phyloP scores from a whole-genome alignment of 2,797 vertebrate species.

The Spatula clypeata region DNA sequence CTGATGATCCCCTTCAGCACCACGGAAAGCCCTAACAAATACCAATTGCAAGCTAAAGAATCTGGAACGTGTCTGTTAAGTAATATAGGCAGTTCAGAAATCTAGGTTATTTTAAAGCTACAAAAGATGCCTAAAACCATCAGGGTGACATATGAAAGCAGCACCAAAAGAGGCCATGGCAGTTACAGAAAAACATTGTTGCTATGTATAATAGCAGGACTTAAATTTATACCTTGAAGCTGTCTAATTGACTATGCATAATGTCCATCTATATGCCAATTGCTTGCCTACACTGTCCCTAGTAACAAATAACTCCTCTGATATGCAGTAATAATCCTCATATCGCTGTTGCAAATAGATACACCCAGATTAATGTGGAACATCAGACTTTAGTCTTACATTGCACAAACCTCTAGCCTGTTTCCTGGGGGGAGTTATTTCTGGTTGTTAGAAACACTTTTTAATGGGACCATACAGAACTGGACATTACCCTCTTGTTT shows the following conservation, averaged over 20 bases:
- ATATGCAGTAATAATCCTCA: neutral
- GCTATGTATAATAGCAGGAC: neutral
- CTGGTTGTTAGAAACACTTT: neutral
- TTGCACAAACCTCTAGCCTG: accelerated
- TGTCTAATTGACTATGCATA: conserved; percentile 2
- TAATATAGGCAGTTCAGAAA: neutral
- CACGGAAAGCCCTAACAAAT: neutral
- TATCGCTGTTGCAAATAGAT: neutral
- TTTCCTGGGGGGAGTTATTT: neutral
- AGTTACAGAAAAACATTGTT: neutral
- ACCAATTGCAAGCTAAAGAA: neutral
- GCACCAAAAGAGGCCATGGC: neutral
- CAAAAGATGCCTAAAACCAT: neutral
- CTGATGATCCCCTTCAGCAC: neutral
- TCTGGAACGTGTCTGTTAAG: neutral
- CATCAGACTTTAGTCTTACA: neutral
- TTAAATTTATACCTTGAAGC: neutral
- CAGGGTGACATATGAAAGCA: neutral
- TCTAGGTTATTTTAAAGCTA: neutral
- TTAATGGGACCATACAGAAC: neutral
- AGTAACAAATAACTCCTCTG: conserved; percentile 31
- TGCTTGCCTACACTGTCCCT: neutral
- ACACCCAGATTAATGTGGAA: neutral
- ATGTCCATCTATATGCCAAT: neutral
- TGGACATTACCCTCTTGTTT: neutral